These are phyloP conservation scores for Scaptomyza montana DNA, from an alignment of 1,140 invertebrate species.

Conservation along the genomic window DNA sequence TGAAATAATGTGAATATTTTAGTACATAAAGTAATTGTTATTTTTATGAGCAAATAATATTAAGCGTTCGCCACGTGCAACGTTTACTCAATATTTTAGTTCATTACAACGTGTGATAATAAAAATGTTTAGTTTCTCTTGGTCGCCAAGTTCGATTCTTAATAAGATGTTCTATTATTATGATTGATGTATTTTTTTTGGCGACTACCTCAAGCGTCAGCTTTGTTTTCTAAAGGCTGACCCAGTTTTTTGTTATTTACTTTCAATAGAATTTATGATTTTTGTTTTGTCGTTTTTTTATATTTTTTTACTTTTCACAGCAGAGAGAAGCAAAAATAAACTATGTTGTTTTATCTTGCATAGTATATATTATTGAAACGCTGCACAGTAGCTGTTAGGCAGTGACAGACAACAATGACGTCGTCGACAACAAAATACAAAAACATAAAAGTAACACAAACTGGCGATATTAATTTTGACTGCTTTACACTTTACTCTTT, in stretches of 20 bases:
- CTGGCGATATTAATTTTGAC: conserved; percentile 67
- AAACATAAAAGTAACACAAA: conserved; percentile 12
- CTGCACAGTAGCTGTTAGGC: conserved; percentile 53
- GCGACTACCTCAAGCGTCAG: conserved; percentile 46
- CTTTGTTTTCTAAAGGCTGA: conserved; percentile 41
- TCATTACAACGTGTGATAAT: conserved; percentile 17
- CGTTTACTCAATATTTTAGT: conserved; percentile 33
- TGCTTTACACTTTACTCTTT: conserved; percentile 16
- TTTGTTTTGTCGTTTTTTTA: conserved; percentile 3
- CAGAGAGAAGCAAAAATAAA: conserved; percentile 48
- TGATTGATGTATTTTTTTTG: conserved; percentile 60
- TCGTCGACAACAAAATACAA: conserved; percentile 20
- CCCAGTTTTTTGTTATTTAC: conserved; percentile 70
- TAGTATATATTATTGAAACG: conserved; percentile 38
- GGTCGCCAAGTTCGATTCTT: conserved; percentile 27
- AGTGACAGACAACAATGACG: conserved; percentile 63
- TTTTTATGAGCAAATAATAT: conserved; percentile 54
- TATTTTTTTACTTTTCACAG: background rate
- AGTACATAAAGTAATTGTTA: conserved; percentile 36
- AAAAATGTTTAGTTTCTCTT: conserved; percentile 8
- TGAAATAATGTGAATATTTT: background rate
- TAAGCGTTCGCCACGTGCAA: conserved; percentile 55
- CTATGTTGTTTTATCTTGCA: conserved; percentile 32
- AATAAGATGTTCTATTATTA: conserved; percentile 27
- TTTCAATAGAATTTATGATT: conserved; percentile 73